Evolutionary conservation across 2,113 vertebrate species (phyloP), one percentile per base, ranked within the genome.

Genomic region (Microcebus lehilahytsara): DNA sequence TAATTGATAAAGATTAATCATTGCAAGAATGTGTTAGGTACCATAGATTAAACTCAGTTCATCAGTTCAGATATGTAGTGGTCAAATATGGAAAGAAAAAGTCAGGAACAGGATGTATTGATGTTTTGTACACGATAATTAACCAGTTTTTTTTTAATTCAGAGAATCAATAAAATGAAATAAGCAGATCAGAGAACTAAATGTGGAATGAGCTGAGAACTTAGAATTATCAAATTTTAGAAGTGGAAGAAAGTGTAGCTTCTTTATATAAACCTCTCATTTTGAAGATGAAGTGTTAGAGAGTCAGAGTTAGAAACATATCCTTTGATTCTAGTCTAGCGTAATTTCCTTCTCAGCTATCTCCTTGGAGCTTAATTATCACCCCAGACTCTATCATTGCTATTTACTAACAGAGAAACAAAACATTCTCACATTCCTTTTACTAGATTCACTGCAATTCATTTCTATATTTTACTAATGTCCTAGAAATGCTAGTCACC

Each of bases 21-120:
- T 85, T 97, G 94, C 92, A 97, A 98, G 98, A 98, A 95, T 97
- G 90, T 95, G 83, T 96, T 81, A 95, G 97, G 89, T 53, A 95
- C 80, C 96, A 89, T 58, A 98, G 93, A 95, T 94, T 98, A 93
- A 92, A 97, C 90, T 92, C 96, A 97, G 67, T 98, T 95, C 96
- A 93, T 97, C 98, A 93, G 79, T 98, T 96, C 97, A 97, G 97
- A 98, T 97, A 98, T 78, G 96, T 81, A 95, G 42, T 96, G 79
- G 78, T 79, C 89, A 96, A 89, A 97, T 94, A 84, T 1, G 2
- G 30, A 19, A 9, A 85, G 97, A 96, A 96, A 95, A 93, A 88
- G 60, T 74, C 60, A 98, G 96, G 97, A 98, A 98, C 97, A 98
- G 98, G 98, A 98, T 98, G 96, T 98, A 91, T 92, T 42, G 49